Evolutionary conservation across 2,797 vertebrate species (phyloP).

Genomic region (Gymnoscopelus microlampas): DNA sequence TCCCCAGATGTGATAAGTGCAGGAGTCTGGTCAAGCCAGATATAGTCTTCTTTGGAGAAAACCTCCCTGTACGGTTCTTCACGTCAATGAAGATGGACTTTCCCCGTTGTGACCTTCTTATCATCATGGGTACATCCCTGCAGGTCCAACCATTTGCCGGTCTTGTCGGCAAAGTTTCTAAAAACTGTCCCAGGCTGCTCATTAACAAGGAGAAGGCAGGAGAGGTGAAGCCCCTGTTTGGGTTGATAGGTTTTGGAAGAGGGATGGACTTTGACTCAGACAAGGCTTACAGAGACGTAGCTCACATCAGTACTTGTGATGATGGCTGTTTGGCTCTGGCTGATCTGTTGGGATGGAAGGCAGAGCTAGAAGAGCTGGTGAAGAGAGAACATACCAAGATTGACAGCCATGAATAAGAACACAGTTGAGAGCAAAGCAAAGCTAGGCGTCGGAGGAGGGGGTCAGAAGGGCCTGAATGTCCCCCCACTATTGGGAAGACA

Average conservation of each 20-base stretch:
- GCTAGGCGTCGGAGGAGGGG: constrained; percentile 7
- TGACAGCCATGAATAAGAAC: constrained; percentile 71
- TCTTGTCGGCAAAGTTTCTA: constrained; percentile 88
- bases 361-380: constrained; percentile 88
- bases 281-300: constrained; percentile 93
- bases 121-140: constrained; percentile 92
- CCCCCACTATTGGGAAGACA: too few relatives aligned
- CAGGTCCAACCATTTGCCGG: constrained; percentile 93
- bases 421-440: constrained; percentile 40
- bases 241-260: constrained; percentile 86
- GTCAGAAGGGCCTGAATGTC: too few relatives aligned
- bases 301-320: constrained; percentile 89
- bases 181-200: constrained; percentile 87
- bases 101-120: constrained; percentile 87
- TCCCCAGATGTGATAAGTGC: constrained; percentile 89
- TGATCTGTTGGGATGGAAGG: constrained; percentile 92
- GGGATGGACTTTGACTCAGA: constrained; percentile 94
- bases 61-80: constrained; percentile 89
- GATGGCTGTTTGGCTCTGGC: constrained; percentile 90
- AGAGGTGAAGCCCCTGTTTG: constrained; percentile 86
- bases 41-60: constrained; percentile 94
- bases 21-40: constrained; percentile 90
- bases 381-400: constrained; percentile 84
- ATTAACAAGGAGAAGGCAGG: constrained; percentile 94
- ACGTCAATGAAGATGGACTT: constrained; percentile 89